Percentiles rank a stretch among this genome's conserved stretches.
Evolutionary conservation across 1,140 invertebrate species (phyloP).

Genomic region (Mya arenaria): DNA sequence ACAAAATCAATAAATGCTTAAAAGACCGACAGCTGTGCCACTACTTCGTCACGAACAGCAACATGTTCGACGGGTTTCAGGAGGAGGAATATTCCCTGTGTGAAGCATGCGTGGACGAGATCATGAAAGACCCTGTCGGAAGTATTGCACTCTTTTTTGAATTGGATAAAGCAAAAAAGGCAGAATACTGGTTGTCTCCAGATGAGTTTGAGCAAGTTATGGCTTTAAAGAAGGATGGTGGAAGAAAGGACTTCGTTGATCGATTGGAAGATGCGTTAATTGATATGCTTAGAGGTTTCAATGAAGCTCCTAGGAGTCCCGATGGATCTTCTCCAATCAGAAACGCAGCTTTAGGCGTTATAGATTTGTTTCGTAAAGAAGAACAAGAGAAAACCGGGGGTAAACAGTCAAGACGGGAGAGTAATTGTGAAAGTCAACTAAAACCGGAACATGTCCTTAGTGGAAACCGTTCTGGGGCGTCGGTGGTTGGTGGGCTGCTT

Average conservation of each 20-base stretch:
- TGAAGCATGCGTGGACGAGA: neutral
- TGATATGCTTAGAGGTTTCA: no score
- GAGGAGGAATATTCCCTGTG: neutral
- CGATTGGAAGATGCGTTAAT: neutral
- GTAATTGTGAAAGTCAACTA: no score
- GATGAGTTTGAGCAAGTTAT: neutral
- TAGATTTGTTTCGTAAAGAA: no score
- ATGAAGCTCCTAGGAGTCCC: no score
- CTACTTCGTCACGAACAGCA: neutral
- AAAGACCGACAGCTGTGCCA: neutral
- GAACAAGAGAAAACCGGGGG: no score
- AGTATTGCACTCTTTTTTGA: neutral
- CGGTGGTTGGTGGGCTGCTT: no score
- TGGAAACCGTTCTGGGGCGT: no score
- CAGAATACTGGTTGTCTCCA: neutral
- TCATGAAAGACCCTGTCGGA: neutral
- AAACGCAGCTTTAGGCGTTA: no score
- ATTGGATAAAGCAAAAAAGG: neutral
- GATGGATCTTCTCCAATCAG: no score
- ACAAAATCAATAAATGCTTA: neutral
- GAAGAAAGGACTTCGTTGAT: neutral
- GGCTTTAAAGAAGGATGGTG: neutral
- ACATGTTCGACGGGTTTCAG: neutral
- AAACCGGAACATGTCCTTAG: no score
- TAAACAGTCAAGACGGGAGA: no score